Evolutionary conservation across 2,797 vertebrate species (phyloP).

Genomic region (Hoplostethus atlanticus): DNA sequence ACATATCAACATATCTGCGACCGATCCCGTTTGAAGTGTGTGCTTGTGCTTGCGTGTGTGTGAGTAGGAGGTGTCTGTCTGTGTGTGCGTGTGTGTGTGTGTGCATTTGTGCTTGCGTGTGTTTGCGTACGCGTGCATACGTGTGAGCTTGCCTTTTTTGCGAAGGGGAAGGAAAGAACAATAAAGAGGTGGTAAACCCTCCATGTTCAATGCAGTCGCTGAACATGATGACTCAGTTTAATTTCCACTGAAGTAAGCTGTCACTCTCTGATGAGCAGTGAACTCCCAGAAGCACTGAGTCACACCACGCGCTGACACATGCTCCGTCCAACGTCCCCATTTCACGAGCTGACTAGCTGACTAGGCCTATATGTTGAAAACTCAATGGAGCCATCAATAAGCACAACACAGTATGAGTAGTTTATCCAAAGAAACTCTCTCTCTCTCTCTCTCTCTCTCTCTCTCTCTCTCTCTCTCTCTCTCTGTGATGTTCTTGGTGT

Average conservation of each 20-base stretch:
- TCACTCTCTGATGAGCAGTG: constrained; percentile 65
- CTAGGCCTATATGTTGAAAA: constrained; percentile 28
- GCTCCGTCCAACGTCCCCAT: constrained; percentile 21
- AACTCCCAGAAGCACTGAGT: constrained; percentile 63
- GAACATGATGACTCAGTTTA: constrained; percentile 78
- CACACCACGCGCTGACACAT: constrained; percentile 30
- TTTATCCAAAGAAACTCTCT: neutral
- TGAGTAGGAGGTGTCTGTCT: too few species aligned
- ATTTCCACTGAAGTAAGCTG: constrained; percentile 80
- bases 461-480: neutral
- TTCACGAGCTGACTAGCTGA: neutral
- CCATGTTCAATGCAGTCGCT: constrained; percentile 45
- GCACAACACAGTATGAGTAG: constrained; percentile 19
- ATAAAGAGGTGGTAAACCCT: constrained; percentile 53
- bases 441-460: constrained; percentile 11
- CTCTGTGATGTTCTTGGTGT: constrained; percentile 57
- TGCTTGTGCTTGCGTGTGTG: neutral
- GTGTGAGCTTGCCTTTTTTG: constrained; percentile 13
- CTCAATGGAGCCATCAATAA: constrained; percentile 36
- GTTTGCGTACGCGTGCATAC: neutral
- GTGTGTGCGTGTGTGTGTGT: too few species aligned
- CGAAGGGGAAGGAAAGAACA: neutral
- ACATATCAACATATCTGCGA: neutral
- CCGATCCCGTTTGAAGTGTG: neutral
- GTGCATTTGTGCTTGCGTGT: neutral